Evolutionary conservation across 2,797 vertebrate genomes (phyloP).

Genomic region (Centropyge bicolor): DNA sequence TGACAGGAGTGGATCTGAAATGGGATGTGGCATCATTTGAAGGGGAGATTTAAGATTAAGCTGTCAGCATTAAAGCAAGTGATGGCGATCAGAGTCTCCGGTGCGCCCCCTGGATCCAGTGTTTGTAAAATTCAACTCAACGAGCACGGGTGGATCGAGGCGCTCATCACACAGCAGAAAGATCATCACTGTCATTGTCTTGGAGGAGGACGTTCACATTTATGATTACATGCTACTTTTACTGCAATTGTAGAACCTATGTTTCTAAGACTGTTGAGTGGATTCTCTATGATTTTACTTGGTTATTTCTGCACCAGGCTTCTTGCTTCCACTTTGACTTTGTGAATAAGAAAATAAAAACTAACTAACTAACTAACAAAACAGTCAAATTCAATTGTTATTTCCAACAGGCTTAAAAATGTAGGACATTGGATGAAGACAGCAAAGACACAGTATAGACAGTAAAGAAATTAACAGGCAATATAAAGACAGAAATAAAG

Average conservation of each 20-base stretch:
- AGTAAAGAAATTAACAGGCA: background rate
- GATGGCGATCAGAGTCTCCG: conserved; percentile 29
- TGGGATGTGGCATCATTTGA: conserved; percentile 64
- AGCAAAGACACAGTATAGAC: background rate
- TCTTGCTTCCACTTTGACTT: background rate
- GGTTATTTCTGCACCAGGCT: background rate
- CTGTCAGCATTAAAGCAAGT: conserved; percentile 37
- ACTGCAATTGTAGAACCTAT: background rate
- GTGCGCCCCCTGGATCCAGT: conserved; percentile 8
- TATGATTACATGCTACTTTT: background rate
- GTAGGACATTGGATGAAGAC: background rate
- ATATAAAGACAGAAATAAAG: conserved; percentile 25
- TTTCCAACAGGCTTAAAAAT: background rate
- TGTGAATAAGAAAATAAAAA: background rate
- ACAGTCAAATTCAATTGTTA: background rate
- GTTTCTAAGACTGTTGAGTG: background rate
- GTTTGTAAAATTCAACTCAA: conserved; percentile 41
- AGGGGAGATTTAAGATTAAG: conserved; percentile 68
- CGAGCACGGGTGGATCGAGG: background rate
- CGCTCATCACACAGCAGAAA: conserved; percentile 6
- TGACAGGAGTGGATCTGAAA: conserved; percentile 66
- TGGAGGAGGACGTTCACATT: conserved; percentile 4
- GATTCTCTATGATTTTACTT: background rate
- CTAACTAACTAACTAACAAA: background rate
- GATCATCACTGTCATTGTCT: conserved; percentile 6